phyloP scores from a whole-genome alignment of 2,888 invertebrate genomes.

The Tenthredo amoena region DNA sequence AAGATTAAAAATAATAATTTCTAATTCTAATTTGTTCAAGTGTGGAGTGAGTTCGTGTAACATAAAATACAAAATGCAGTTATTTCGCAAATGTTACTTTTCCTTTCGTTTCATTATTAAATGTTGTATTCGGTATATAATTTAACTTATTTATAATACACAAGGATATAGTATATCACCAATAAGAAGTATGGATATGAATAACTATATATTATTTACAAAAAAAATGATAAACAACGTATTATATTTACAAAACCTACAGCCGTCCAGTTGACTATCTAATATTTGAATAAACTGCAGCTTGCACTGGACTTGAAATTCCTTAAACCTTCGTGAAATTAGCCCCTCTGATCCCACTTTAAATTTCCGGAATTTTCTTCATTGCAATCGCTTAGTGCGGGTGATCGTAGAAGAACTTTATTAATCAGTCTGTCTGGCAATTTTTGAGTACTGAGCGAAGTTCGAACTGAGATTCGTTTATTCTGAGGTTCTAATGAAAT shows the following conservation, averaged over 20 bases:
- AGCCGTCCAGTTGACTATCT: not conserved
- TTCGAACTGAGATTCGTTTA: not conserved
- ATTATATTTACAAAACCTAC: conserved; percentile 2
- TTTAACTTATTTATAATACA: too few species aligned
- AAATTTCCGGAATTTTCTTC: not conserved
- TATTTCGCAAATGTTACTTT: too few species aligned
- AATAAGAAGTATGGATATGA: not conserved
- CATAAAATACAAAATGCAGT: too few species aligned
- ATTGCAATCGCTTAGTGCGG: not conserved
- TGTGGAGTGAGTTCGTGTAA: too few species aligned
- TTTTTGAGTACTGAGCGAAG: not conserved
- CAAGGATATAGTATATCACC: not conserved
- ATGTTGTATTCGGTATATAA: too few species aligned
- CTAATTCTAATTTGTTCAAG: too few species aligned
- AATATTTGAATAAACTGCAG: not conserved
- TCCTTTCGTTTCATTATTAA: too few species aligned
- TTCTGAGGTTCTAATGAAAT: not conserved
- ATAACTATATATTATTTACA: conserved; percentile 2
- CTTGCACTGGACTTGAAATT: not conserved
- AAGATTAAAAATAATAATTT: too few species aligned
- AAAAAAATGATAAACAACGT: not conserved
- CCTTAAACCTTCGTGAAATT: not conserved
- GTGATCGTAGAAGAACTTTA: not conserved
- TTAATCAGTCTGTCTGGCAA: not conserved
- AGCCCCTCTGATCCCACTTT: not conserved